phyloP scores from a whole-genome alignment of 2,113 vertebrate species.

The Oncorhynchus nerka region DNA sequence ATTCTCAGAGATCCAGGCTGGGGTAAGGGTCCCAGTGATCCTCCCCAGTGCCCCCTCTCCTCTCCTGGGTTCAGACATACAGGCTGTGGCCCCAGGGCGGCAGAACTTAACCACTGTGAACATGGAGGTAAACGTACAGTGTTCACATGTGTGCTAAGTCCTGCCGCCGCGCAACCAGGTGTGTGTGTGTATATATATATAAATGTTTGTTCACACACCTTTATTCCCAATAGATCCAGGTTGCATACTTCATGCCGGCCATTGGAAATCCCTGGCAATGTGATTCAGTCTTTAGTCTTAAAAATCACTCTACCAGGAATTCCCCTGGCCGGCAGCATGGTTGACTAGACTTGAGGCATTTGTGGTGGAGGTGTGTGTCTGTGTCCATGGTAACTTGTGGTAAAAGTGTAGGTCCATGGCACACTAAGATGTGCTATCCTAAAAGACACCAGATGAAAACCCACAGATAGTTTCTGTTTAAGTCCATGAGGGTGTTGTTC shows the following conservation, averaged over 20 bases:
- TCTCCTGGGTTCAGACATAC: conserved; percentile 3
- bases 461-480: background rate
- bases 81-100: conserved; percentile 66
- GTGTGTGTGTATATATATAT: too few relatives aligned
- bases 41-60: conserved; percentile 34
- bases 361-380: conserved; percentile 1
- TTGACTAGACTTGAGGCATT: conserved; percentile 9
- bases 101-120: conserved; percentile 98
- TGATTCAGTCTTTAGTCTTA: conserved; percentile 85
- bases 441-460: background rate
- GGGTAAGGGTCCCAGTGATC: conserved; percentile 4
- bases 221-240: conserved; percentile 7
- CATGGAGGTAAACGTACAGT: conserved; percentile 73
- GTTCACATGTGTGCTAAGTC: conserved; percentile 90
- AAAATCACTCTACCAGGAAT: conserved; percentile 97
- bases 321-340: conserved; percentile 81
- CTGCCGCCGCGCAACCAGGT: conserved; percentile 72
- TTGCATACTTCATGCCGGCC: conserved; percentile 73
- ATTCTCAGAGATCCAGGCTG: background rate
- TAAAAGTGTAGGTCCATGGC: background rate
- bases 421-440: background rate
- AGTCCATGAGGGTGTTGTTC: background rate
- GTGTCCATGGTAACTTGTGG: background rate
- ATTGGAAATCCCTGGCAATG: conserved; percentile 99
- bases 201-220: background rate